These are phyloP conservation scores for Ptilonorhynchus violaceus DNA, from an alignment of 2,113 vertebrate genomes.

Conservation along the genomic window DNA sequence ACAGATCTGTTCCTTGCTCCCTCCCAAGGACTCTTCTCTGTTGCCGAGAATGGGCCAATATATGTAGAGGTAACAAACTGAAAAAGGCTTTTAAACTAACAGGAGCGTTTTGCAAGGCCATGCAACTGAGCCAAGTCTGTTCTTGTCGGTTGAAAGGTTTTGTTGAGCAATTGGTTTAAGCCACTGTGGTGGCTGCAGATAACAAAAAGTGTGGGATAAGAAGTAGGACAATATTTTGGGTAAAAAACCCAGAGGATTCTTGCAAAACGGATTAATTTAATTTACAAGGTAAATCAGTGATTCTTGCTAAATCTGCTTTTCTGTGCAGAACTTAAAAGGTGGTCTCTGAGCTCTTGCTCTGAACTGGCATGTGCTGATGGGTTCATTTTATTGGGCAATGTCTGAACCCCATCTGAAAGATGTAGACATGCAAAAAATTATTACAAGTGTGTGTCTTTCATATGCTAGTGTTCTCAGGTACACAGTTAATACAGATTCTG, in stretches of 20 bases:
- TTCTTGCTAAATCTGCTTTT: not conserved
- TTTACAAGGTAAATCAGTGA: not conserved
- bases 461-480: not conserved
- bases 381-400: not conserved
- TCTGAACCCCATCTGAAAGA: not conserved
- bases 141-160: not conserved
- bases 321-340: not conserved
- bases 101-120: not conserved
- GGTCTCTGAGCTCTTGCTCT: not conserved
- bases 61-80: conserved; percentile 86
- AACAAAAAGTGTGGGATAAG: not conserved
- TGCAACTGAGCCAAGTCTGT: not conserved
- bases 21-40: conserved; percentile 77
- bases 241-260: not conserved
- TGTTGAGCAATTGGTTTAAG: not conserved
- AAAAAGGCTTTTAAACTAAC: not conserved
- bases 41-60: conserved; percentile 80
- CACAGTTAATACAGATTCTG: not conserved
- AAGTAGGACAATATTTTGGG: not conserved
- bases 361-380: not conserved
- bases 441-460: not conserved
- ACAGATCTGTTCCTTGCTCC: conserved; percentile 74
- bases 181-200: not conserved
- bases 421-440: not conserved
- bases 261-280: not conserved